Evolutionary conservation across 1,140 invertebrate genomes (phyloP), one percentile per base, ranked within the genome.

Genomic region (Stegodyphus dumicola): DNA sequence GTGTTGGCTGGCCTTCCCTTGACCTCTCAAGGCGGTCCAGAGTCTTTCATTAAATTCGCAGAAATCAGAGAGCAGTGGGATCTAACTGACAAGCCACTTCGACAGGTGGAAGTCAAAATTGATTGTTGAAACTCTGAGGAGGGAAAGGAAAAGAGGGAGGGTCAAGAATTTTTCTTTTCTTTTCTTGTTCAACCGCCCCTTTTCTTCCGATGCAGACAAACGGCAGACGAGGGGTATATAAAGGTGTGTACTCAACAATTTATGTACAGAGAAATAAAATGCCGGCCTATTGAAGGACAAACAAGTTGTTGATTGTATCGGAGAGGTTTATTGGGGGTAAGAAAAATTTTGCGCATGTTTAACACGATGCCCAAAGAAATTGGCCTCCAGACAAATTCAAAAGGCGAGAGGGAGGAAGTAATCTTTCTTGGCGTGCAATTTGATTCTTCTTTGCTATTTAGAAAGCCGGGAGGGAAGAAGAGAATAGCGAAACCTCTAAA

Each of bases 31-130:
- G 56, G 60, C 33, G 80, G 80, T 75, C 49, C 18, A 52, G 71
- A 74, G 60, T 15, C 80, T 77, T 77, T 83, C 80, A 83, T 83
- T 83, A 83, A 75, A 73, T 56, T 65, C 69, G 6, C 67, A 69
- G 78, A 81, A 81, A 81, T 81, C 67, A 60, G 54, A 73, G 69
- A 60, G 70, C 67, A 64, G 78, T 51, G 51, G 80, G 33, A 33
- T 33, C 33, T 81, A 49, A 73, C 78, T 83, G 71, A 83, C 80
- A 83, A 66, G 80, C 71, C 48, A 75, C 60, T 83, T 75, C 80
- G 70, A 83, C 80, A 83, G 80, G 80, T 83, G 80, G 80, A 83
- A 75, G 80, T 75, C 70, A 54, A 75, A 83, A 83, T 75, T 83
- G 80, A 83, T 83, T 83, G 71, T 83, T 83, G 80, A 83, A 75